Percentiles rank a stretch among this genome's conserved stretches.
These are phyloP conservation scores for Mythimna impura DNA, from an alignment of 2,888 invertebrate genomes.

Conservation along the genomic window DNA sequence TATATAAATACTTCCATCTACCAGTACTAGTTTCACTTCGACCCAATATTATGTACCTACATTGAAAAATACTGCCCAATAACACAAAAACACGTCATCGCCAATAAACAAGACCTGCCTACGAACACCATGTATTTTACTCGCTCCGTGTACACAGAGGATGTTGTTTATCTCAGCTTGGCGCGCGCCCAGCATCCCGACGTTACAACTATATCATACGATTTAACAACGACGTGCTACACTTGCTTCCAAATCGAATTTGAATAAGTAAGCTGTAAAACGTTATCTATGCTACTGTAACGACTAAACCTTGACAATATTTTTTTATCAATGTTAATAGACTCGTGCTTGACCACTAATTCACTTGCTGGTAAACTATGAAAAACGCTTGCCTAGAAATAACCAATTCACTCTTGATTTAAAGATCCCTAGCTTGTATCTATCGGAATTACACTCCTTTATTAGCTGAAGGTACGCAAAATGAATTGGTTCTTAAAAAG, in stretches of 20 bases:
- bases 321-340: neutral
- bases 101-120: slow-evolving; percentile 32
- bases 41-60: neutral
- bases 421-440: too few species aligned
- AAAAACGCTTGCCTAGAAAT: too few species aligned
- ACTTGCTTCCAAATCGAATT: slow-evolving; percentile 49
- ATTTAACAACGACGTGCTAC: slow-evolving; percentile 35
- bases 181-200: slow-evolving; percentile 54
- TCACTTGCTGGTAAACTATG: too few species aligned
- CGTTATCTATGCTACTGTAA: neutral
- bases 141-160: slow-evolving; percentile 29
- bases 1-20: neutral
- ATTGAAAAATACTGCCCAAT: slow-evolving; percentile 9
- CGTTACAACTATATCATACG: slow-evolving; percentile 51
- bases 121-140: slow-evolving; percentile 35
- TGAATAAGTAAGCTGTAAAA: slow-evolving; percentile 37
- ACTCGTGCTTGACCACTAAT: too few species aligned
- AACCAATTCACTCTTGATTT: too few species aligned
- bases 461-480: too few species aligned
- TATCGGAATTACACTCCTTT: too few species aligned
- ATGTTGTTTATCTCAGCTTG: slow-evolving; percentile 61
- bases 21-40: neutral
- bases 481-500: too few species aligned
- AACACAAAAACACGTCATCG: slow-evolving; percentile 16
- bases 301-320: neutral